Evolutionary conservation across 1,140 invertebrate species (phyloP).

Genomic region (Drosophila sturtevanti): DNA sequence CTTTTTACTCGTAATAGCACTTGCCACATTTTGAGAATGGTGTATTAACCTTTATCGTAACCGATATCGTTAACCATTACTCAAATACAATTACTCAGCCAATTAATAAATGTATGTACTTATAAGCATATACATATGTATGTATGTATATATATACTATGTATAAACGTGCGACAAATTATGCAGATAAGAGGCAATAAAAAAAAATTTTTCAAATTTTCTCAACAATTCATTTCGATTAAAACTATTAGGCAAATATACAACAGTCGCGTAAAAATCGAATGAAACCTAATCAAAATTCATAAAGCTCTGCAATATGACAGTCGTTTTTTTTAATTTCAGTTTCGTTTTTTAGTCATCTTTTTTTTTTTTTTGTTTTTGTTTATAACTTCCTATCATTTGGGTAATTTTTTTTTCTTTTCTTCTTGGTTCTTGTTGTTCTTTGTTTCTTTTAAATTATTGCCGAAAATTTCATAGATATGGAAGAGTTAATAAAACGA

Average conservation of each 20-base stretch:
- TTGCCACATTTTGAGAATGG: too few species aligned
- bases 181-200: neutral
- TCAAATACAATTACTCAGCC: neutral
- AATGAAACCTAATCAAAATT: constrained; percentile 2
- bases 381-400: neutral
- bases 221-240: neutral
- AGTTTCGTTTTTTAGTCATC: neutral
- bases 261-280: neutral
- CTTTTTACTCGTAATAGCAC: too few species aligned
- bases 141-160: too few species aligned
- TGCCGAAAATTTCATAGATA: constrained; percentile 7
- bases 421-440: neutral
- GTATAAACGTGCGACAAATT: neutral
- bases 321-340: neutral
- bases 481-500: neutral
- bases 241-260: too few species aligned
- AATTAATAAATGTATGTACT: too few species aligned
- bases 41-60: too few species aligned
- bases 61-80: too few species aligned
- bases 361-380: too few species aligned
- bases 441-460: neutral
- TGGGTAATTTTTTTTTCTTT: neutral
- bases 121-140: too few species aligned
- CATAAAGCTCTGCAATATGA: neutral
- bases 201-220: neutral